Evolutionary conservation across 30 jellyfish, hydroid and myxozoan genomes (phyloP), one percentile per base, ranked within the genome.

Genomic region (Chrysaora quinquecirrha): DNA sequence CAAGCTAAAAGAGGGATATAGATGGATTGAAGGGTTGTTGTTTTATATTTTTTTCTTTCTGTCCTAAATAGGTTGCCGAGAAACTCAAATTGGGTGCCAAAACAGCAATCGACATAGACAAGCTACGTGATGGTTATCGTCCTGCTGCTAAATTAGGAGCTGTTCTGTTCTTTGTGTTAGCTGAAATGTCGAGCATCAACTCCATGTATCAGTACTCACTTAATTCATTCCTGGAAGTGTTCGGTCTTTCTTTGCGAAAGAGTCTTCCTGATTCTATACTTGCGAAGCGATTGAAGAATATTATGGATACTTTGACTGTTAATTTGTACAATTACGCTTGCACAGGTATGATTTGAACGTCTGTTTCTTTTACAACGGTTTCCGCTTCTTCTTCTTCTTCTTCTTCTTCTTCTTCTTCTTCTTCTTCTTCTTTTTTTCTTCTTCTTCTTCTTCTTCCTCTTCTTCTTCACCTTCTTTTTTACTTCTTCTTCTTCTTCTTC

Each of bases 91-190:
- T 93, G n/a, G 98, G 98, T n/a, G 98, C 98, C 19, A 83, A 85
- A 31, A 93, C 98, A 22, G 98, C 98, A n/a, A 80, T 73, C 18
- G 98, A 93, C 70, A 93, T 93, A 22, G 98, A 93, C 81, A 85
- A 82, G 54, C 96, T 93, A 3, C 96, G 98, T 2, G 98, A 93
- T 86, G 98, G 98, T 1, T 93, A 93, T 58, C 90, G 98, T 0
- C 97, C 98, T 7, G 98, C 96, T 19, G 98, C 98, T 4, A 93
- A 93, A 85, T 90, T 93, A 16, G 98, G 98, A 14, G 98, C 98
- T 54, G 98, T 93, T 25, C 80, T 93, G 3, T 93, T 93, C 88
- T 93, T 93, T 34, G 98, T 93, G 19, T 60, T 93, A 52, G 98
- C 96, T 18, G 98, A 93, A 61, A 93, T 93, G 98, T 86, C 98